phyloP scores from a whole-genome alignment of 2,113 vertebrate species.

The Nansenia antarctica region DNA sequence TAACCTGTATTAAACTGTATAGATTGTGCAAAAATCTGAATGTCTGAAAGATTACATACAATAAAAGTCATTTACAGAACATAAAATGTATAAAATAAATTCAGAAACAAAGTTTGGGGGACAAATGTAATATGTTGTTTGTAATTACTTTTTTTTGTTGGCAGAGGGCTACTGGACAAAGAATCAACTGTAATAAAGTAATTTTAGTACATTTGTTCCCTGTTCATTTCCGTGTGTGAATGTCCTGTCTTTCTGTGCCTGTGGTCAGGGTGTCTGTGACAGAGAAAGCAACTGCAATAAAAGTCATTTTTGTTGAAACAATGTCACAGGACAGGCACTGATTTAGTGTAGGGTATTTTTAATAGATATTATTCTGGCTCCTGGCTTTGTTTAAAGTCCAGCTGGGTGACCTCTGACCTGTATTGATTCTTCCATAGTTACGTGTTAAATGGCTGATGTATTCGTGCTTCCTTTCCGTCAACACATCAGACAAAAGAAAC shows the following conservation, averaged over 20 bases:
- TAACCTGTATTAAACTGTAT: slow-evolving; percentile 99
- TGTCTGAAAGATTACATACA: slow-evolving; percentile 80
- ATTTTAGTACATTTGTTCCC: slow-evolving; percentile 89
- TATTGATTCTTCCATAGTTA: neutral
- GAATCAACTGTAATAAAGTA: slow-evolving; percentile 99
- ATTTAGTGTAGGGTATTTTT: too few species aligned
- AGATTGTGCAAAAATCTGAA: slow-evolving; percentile 93
- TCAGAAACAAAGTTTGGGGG: slow-evolving; percentile 77
- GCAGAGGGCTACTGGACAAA: slow-evolving; percentile 96
- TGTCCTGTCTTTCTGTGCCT: too few species aligned
- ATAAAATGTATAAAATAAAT: slow-evolving; percentile 72
- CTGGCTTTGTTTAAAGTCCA: neutral
- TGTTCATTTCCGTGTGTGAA: slow-evolving; percentile 29
- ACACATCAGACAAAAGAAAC: too few species aligned
- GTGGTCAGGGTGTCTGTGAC: too few species aligned
- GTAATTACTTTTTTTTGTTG: slow-evolving; percentile 98
- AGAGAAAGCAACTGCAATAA: neutral
- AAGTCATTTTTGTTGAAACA: neutral
- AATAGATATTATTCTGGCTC: neutral
- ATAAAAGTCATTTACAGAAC: slow-evolving; percentile 68
- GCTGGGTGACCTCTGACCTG: neutral
- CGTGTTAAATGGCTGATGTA: neutral
- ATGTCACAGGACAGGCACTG: too few species aligned
- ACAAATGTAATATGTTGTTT: slow-evolving; percentile 99
- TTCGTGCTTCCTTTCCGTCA: neutral